Percentiles rank a stretch among this genome's conserved stretches.
Conservation (phyloP, 92 coral and sea anemone genomes). For the Virgularia gustaviana region DNA sequence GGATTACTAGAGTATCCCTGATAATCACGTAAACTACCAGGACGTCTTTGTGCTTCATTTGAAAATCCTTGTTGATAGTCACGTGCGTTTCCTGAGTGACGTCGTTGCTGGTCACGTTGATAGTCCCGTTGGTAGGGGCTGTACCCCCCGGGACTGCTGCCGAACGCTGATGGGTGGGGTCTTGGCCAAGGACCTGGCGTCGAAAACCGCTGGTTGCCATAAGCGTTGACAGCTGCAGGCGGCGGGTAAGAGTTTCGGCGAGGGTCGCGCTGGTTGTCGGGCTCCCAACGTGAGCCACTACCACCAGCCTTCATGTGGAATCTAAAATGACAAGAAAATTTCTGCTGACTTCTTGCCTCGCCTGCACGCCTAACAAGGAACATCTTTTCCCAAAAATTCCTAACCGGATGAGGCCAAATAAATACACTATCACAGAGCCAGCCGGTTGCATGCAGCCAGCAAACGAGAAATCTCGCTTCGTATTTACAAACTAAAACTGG, state of each 20-base stretch:
- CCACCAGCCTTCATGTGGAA: constrained; percentile 29
- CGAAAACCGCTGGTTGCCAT: constrained; percentile 12
- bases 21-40: not conserved
- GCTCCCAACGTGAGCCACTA: constrained; percentile 5
- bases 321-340: too few relatives aligned
- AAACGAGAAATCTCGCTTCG: too few relatives aligned
- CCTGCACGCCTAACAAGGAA: too few relatives aligned
- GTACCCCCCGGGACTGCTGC: constrained; percentile 32
- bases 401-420: too few relatives aligned
- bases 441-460: too few relatives aligned
- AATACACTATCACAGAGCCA: too few relatives aligned
- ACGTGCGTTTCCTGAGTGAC: too few relatives aligned
- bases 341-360: too few relatives aligned
- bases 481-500: too few relatives aligned
- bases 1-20: not conserved
- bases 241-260: constrained; percentile 78
- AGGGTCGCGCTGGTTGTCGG: constrained; percentile 39
- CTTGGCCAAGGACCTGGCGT: constrained; percentile 37
- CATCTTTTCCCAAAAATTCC: too few relatives aligned
- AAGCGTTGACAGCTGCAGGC: constrained; percentile 24
- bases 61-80: constrained; percentile 9
- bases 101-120: not conserved
- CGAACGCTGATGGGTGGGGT: constrained; percentile 12
- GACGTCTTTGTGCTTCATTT: too few relatives aligned
- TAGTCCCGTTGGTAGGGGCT: constrained; percentile 26